Base-by-base conservation (phyloP, 2,888 invertebrate genomes). In the Lamproptera curius region DNA sequence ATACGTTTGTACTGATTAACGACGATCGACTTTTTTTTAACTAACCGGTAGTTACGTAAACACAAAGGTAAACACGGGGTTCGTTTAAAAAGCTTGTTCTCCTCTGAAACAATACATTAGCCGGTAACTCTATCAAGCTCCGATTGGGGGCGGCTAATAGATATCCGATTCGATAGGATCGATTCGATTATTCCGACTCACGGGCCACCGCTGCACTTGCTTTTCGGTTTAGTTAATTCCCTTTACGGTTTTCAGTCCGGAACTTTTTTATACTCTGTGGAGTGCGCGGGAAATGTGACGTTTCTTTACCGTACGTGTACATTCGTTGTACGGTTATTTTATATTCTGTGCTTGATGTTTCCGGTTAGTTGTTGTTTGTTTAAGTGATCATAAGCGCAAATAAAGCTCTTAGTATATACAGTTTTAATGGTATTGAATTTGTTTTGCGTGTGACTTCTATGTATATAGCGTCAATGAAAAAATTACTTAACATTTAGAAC, bases 141-240 rank as follows among this genome's bases (percentile, higher is more conserved):
- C 62, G 57, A 62, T 70, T 31, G 67, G 68, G 78, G 77, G 82
- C 71, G 73, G 72, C 74, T 80, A 80, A 81, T 80, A 79, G 73
- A 77, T 63, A 65, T 68, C 69, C 20, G 66, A 67, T 62, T 62
- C 60, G 63, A 58, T 48, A 46, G 53, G 53, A 72, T 71, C 72
- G 70, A 81, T 80, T 73, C 70, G 70, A 75, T 81, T 78, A 77
- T 75, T 70, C 72, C 76, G 70, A 69, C 63, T 74, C 68, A 57
- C 49, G 54, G 68, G 59, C 55, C 60, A 66, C 59, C 59, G 55
- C 56, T 57, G 51, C 50, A 42, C 50, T 50, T 40, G 35, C 17
- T 35, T 40, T n/a, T 40, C 40, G 49, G 16, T 44, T 43, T 40
- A 35, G 40, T 47, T 57, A 46, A 60, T 60, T 63, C 66, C 51